These are phyloP conservation scores for Oxytorus armatus DNA, from an alignment of 2,888 invertebrate species.

Conservation along the genomic window DNA sequence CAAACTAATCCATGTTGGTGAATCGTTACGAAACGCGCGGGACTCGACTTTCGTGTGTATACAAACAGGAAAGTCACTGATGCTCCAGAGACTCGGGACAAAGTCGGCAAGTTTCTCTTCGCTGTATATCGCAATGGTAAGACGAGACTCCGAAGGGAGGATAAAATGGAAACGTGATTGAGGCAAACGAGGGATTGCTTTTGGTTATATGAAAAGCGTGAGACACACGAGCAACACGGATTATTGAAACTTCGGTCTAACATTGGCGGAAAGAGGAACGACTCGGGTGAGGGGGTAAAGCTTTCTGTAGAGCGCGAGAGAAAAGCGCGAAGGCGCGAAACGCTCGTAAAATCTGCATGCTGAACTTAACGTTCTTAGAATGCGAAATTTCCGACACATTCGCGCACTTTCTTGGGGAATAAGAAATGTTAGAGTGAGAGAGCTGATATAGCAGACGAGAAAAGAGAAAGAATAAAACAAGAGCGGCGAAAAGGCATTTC, in stretches of 20 bases:
- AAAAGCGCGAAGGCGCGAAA: conserved; percentile 18
- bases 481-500: not conserved
- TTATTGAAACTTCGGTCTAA: conserved; percentile 61
- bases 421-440: not conserved
- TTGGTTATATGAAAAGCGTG: conserved; percentile 5
- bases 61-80: not conserved
- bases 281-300: not conserved
- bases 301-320: conserved; percentile 6
- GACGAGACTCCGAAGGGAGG: not conserved
- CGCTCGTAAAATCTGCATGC: conserved; percentile 65
- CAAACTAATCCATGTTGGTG: conserved; percentile 1
- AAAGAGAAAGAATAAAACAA: conserved; percentile 29
- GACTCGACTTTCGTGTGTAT: not conserved
- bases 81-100: conserved; percentile 13
- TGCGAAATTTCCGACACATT: conserved; percentile 58
- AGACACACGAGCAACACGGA: conserved; percentile 54
- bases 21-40: not conserved
- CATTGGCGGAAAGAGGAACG: conserved; percentile 2
- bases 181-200: conserved; percentile 33
- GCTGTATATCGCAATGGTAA: conserved; percentile 10
- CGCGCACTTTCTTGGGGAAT: conserved; percentile 30
- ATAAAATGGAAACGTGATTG: conserved; percentile 36
- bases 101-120: conserved; percentile 45
- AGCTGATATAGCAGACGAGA: not conserved
- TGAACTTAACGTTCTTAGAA: conserved; percentile 58